These are phyloP conservation scores for Palythoa heliodiscus DNA, from an alignment of 92 coral and sea anemone genomes.

Conservation along the genomic window DNA sequence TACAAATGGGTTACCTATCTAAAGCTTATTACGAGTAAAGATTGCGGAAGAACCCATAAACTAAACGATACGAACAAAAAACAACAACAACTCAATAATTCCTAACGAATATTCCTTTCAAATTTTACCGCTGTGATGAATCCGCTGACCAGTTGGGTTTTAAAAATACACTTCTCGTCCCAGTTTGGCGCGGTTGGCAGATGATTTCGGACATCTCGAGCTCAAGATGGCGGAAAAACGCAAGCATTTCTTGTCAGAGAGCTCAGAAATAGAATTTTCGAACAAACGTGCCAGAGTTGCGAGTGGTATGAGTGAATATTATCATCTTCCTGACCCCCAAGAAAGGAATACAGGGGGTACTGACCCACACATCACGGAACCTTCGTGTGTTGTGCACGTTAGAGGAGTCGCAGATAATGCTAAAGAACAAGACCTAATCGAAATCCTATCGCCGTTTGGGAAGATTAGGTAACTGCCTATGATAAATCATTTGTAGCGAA, in stretches of 20 bases:
- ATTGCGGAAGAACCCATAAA: background rate
- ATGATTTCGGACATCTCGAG: constrained; percentile 19
- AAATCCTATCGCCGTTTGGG: constrained; percentile 73
- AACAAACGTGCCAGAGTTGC: constrained; percentile 25
- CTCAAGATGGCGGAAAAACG: constrained; percentile 81
- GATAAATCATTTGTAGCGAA: background rate
- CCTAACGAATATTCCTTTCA: constrained; percentile 60
- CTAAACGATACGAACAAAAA: constrained; percentile 21
- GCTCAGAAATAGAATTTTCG: constrained; percentile 21
- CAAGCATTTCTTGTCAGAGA: constrained; percentile 40
- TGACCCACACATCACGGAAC: constrained; percentile 83
- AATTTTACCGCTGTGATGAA: constrained; percentile 69
- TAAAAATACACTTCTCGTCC: background rate
- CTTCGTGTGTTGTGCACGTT: constrained; percentile 90
- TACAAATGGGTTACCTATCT: background rate
- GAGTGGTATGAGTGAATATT: constrained; percentile 1
- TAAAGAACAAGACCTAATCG: constrained; percentile 86
- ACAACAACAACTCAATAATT: constrained; percentile 10
- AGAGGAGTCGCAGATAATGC: constrained; percentile 97
- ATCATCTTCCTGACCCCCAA: background rate
- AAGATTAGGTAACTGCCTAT: constrained; percentile 61
- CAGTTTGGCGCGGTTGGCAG: constrained; percentile 21
- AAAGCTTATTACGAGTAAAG: background rate
- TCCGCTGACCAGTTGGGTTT: constrained; percentile 20
- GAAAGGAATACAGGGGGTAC: background rate